A percentile compares a stretch with the other conserved stretches of the same genome.
These are phyloP conservation scores for Tetragonula clypearis DNA, from an alignment of 1,140 invertebrate species.

Conservation along the genomic window DNA sequence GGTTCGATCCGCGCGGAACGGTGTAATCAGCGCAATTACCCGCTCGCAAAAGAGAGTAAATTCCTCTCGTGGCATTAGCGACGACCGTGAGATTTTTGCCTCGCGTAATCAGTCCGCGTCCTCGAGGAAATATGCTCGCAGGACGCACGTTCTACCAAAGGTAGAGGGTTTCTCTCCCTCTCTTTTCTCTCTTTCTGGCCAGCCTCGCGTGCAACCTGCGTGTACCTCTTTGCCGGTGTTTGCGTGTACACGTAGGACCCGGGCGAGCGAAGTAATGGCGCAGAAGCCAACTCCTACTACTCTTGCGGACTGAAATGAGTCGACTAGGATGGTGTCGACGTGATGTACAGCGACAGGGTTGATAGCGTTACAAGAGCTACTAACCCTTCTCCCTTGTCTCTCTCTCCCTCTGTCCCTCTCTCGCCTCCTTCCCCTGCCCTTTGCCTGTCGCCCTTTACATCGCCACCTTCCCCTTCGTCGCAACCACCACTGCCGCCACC, in stretches of 20 bases:
- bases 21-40: conserved; percentile 25
- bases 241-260: conserved; percentile 58
- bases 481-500: conserved; percentile 56
- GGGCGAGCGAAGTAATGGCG: conserved; percentile 75
- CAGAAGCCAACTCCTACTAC: conserved; percentile 77
- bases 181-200: neutral
- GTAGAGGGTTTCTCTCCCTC: neutral
- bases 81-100: conserved; percentile 49
- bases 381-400: conserved; percentile 74
- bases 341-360: conserved; percentile 82
- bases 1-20: neutral
- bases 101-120: conserved; percentile 56
- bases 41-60: conserved; percentile 43
- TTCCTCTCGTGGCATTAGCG: conserved; percentile 49
- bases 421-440: conserved; percentile 1
- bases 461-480: conserved; percentile 20
- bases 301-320: conserved; percentile 71
- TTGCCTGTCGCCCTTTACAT: conserved; percentile 30
- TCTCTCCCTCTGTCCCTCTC: neutral
- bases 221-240: conserved; percentile 33
- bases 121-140: conserved; percentile 43
- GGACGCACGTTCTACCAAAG: conserved; percentile 25
- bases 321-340: conserved; percentile 80
- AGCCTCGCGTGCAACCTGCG: conserved; percentile 59
- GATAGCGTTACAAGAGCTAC: conserved; percentile 82